Conservation (phyloP, 2,888 invertebrate genomes). For the Anoplius nigerrimus region DNA sequence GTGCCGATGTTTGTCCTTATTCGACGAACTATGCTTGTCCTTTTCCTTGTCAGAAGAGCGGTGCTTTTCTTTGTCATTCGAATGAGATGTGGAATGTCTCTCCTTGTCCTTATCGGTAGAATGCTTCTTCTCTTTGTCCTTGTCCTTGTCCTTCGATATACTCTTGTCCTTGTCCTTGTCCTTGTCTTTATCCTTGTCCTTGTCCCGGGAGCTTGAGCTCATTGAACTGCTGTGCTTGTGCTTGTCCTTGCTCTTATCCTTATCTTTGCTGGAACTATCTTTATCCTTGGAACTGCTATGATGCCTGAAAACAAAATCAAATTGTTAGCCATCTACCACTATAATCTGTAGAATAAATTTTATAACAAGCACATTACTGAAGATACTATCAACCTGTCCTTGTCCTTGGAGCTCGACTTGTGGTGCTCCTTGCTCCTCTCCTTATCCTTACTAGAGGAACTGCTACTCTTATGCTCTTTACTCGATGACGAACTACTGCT, state of each 20-base stretch:
- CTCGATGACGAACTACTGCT: slow-evolving; percentile 77
- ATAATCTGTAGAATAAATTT: slow-evolving; percentile 11
- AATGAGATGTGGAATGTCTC: slow-evolving; percentile 64
- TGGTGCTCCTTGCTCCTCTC: slow-evolving; percentile 76
- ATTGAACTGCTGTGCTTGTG: slow-evolving; percentile 73
- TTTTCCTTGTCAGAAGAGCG: slow-evolving; percentile 58
- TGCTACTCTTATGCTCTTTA: slow-evolving; percentile 70
- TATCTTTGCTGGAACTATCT: slow-evolving; percentile 72
- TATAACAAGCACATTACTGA: background rate
- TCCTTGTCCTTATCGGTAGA: slow-evolving; percentile 69
- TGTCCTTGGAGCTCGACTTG: slow-evolving; percentile 73
- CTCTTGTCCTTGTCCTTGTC: slow-evolving; percentile 73
- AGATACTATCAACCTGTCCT: slow-evolving; percentile 65
- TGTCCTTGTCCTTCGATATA: slow-evolving; percentile 60
- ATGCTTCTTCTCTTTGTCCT: slow-evolving; percentile 72
- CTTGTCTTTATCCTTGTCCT: slow-evolving; percentile 72
- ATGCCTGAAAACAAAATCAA: slow-evolving; percentile 55
- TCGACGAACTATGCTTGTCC: slow-evolving; percentile 62
- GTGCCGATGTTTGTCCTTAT: slow-evolving; percentile 71
- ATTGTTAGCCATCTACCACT: background rate
- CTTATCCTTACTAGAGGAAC: slow-evolving; percentile 73
- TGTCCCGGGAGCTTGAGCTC: slow-evolving; percentile 71
- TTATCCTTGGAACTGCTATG: slow-evolving; percentile 75
- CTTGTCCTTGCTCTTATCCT: slow-evolving; percentile 76
- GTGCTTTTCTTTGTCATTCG: slow-evolving; percentile 68